A percentile compares a stretch with the other conserved stretches of the same genome.
Evolutionary conservation across 2,113 vertebrate species (phyloP).

Genomic region (Cebidichthys violaceus): DNA sequence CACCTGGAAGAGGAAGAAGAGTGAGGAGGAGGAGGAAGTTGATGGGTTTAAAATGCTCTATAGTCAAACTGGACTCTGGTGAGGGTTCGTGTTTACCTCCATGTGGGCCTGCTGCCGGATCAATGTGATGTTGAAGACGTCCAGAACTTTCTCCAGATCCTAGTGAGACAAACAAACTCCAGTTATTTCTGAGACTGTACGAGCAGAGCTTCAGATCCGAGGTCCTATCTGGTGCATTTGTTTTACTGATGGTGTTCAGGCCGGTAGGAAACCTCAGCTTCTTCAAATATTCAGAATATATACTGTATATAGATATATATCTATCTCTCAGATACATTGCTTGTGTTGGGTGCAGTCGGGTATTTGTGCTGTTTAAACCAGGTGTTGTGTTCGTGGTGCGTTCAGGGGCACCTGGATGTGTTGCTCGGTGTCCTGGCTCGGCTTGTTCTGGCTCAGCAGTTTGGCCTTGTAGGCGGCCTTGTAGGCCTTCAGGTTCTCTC

Average conservation of each 20-base stretch:
- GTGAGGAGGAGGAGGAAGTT: too few relatives aligned
- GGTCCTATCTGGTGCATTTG: not conserved
- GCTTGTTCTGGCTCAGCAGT: conserved; percentile 88
- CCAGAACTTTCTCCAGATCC: conserved; percentile 92
- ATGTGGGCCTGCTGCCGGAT: conserved; percentile 94
- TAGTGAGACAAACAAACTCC: conserved; percentile 51
- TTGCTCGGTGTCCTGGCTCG: conserved; percentile 85
- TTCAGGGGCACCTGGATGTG: conserved; percentile 88
- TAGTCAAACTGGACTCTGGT: not conserved
- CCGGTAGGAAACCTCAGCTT: not conserved
- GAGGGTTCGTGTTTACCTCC: conserved; percentile 83
- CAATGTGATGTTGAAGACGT: conserved; percentile 94
- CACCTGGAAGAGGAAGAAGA: conserved; percentile 77
- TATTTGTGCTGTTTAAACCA: not conserved
- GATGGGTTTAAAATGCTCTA: not conserved
- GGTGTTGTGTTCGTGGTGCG: not conserved
- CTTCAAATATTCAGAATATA: not conserved
- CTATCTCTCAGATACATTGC: not conserved
- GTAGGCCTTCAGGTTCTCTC: conserved; percentile 89
- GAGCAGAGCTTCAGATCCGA: not conserved
- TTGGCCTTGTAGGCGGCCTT: conserved; percentile 89
- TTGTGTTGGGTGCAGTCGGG: not conserved
- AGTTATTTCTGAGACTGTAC: too few relatives aligned
- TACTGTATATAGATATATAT: too few relatives aligned
- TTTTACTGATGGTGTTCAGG: not conserved